Evolutionary conservation across 2,113 vertebrate species (phyloP), one percentile per base, ranked within the genome.

Genomic region (Todiramphus chloris): DNA sequence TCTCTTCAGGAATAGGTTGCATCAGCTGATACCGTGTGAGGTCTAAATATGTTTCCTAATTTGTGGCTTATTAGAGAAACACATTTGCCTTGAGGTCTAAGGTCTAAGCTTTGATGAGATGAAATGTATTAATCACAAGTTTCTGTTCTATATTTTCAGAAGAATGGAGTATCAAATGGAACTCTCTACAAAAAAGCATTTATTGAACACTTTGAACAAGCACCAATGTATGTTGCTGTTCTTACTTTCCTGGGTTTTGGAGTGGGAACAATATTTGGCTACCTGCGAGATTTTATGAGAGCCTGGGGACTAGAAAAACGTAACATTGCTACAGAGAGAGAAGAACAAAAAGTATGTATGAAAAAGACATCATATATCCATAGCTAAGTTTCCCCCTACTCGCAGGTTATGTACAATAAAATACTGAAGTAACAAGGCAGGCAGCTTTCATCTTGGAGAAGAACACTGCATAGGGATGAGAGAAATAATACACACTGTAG

Each of bases 231-330:
- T 50, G 98, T 98, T 83, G 98, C 98, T 35, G 98, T 99, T 89
- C 87, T 99, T 83, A 99, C 99, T 58, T 99, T 99, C 93, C 66
- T 99, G 97, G 98, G 98, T 66, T 99, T 98, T 97, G 98, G 98
- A 87, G 97, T 99, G 80, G 99, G 98, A 96, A 99, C 98, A 14
- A 92, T 99, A 64, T 99, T 99, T 96, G 99, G 99, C 90, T 99
- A 99, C 97, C 84, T 99, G 87, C 98, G 99, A 97, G 99, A 99
- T 93, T 99, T 99, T 94, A 96, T 99, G 97, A 98, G 99, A 98
- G 98, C 98, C 30, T 98, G 98, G 78, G 99, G 99, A 94, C 86
- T 99, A 89, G 99, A 99, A 95, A 99, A 99, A 92, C 98, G 98
- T 94, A 96, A 98, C 23, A 15, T 98, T 67, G 98, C 99, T 31